phyloP scores from a whole-genome alignment of 2,113 vertebrate genomes.

The Echinops telfairi region DNA sequence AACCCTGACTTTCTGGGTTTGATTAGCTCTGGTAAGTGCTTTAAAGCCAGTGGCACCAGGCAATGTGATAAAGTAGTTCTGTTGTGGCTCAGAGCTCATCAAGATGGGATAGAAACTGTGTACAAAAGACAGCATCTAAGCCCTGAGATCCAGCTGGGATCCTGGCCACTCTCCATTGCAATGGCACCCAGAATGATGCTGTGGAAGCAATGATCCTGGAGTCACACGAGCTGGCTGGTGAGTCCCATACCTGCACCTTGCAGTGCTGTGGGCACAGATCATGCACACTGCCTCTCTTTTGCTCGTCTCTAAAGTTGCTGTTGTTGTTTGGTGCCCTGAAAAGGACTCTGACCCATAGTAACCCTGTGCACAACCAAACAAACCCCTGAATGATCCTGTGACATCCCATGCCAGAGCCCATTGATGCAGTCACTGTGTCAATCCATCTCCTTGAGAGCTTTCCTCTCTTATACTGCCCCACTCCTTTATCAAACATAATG shows the following conservation, averaged over 20 bases:
- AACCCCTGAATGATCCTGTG: too few species aligned
- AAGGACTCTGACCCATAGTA: too few species aligned
- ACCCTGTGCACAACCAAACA: too few species aligned
- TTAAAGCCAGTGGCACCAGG: neutral
- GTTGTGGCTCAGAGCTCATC: neutral
- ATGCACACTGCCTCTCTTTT: neutral
- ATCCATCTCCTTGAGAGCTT: too few species aligned
- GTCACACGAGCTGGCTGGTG: neutral
- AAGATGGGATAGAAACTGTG: neutral
- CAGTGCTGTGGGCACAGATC: neutral
- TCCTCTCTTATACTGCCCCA: too few species aligned
- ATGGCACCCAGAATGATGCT: neutral
- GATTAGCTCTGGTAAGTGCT: constrained; percentile 21
- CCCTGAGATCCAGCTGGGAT: neutral
- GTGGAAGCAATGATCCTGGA: neutral
- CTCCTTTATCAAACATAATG: too few species aligned
- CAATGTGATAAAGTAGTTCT: neutral
- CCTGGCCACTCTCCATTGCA: neutral
- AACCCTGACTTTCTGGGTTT: neutral
- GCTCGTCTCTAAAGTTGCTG: neutral
- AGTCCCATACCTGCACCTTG: neutral
- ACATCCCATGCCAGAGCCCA: too few species aligned
- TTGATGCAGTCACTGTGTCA: too few species aligned
- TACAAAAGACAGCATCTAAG: neutral
- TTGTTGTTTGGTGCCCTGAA: too few species aligned